Evolutionary conservation across 2,113 vertebrate genomes (phyloP).

Genomic region (Hassar affinis): DNA sequence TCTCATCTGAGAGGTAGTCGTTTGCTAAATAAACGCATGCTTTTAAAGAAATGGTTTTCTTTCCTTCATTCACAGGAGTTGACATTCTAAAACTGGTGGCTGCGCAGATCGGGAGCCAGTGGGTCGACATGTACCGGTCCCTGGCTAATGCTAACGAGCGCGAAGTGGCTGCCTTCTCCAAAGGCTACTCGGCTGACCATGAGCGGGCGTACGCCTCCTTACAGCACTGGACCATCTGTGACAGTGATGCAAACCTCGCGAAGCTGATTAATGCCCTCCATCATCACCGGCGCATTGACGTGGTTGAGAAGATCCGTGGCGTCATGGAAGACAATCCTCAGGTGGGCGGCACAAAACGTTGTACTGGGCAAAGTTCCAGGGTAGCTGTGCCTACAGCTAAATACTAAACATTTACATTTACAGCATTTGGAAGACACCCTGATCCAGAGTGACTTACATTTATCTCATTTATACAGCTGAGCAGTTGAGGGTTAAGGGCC

Average conservation of each 20-base stretch:
- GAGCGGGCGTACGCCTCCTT: constrained; percentile 90
- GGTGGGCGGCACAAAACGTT: constrained; percentile 64
- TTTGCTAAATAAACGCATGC: neutral
- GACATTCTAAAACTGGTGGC: constrained; percentile 94
- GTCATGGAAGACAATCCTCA: constrained; percentile 93
- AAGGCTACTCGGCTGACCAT: constrained; percentile 82
- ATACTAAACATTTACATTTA: neutral
- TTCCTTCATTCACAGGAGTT: constrained; percentile 73
- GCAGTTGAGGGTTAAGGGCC: too few species aligned
- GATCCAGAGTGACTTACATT: too few species aligned
- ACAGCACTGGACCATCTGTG: constrained; percentile 94
- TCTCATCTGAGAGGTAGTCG: neutral
- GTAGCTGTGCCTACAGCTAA: neutral
- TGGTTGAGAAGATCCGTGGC: constrained; percentile 93
- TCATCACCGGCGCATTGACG: constrained; percentile 87
- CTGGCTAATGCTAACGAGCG: constrained; percentile 89
- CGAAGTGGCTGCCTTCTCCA: constrained; percentile 90
- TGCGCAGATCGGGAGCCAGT: constrained; percentile 89
- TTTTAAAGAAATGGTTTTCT: too few species aligned
- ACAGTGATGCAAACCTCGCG: constrained; percentile 90
- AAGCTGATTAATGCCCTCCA: constrained; percentile 92
- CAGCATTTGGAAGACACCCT: too few species aligned
- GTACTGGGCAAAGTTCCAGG: neutral
- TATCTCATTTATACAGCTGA: too few species aligned
- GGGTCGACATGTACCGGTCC: constrained; percentile 92